These are phyloP conservation scores for Zhuqinia jingwanae DNA, from an alignment of 2,888 invertebrate genomes.

Conservation along the genomic window DNA sequence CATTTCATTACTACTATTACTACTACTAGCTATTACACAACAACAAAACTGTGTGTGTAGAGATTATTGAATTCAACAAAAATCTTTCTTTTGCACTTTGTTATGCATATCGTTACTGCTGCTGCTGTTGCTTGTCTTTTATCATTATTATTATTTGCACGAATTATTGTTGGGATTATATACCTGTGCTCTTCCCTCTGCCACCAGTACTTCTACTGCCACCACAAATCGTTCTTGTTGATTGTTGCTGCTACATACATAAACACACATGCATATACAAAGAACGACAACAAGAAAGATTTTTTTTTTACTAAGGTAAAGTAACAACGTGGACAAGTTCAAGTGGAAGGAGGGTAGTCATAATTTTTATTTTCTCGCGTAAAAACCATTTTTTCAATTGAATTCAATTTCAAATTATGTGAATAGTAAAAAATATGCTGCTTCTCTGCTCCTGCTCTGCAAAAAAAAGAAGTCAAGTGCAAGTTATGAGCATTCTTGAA, in stretches of 20 bases:
- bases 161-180: slow-evolving; percentile 49
- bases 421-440: too few species aligned
- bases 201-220: background rate
- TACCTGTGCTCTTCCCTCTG: background rate
- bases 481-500: slow-evolving; percentile 43
- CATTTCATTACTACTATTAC: too few species aligned
- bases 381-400: slow-evolving; percentile 3
- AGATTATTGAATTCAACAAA: slow-evolving; percentile 40
- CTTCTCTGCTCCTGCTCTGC: too few species aligned
- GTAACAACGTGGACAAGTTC: slow-evolving; percentile 19
- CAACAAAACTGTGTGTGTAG: background rate
- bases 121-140: slow-evolving; percentile 1
- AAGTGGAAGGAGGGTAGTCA: slow-evolving; percentile 15
- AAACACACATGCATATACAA: background rate
- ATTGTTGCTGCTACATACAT: background rate
- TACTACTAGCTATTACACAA: background rate
- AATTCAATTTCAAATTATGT: background rate
- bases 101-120: background rate
- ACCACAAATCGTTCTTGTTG: slow-evolving; percentile 43
- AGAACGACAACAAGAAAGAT: background rate
- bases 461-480: background rate
- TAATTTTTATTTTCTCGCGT: slow-evolving; percentile 35
- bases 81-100: slow-evolving; percentile 30
- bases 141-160: slow-evolving; percentile 57
- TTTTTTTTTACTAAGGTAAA: background rate